These are phyloP conservation scores for Phalanger gymnotis DNA, from an alignment of 2,797 vertebrate genomes.

Conservation along the genomic window DNA sequence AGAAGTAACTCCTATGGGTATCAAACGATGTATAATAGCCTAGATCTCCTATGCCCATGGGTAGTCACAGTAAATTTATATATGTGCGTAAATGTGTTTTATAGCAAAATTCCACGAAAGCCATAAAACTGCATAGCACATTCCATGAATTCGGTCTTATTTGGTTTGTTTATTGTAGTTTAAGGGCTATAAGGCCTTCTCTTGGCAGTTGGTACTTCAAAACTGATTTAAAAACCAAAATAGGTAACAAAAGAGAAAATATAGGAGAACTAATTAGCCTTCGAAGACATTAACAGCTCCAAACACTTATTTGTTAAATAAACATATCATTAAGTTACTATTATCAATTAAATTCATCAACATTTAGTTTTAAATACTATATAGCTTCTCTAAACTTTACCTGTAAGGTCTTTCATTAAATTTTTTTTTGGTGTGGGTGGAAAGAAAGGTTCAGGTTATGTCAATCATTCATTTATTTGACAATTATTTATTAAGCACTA, in stretches of 20 bases:
- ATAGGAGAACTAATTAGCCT: background rate
- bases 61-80: background rate
- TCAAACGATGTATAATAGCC: background rate
- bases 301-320: background rate
- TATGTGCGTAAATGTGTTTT: background rate
- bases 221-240: background rate
- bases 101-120: background rate
- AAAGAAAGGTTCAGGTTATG: background rate
- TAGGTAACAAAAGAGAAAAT: background rate
- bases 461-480: background rate
- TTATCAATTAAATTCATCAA: background rate
- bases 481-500: background rate
- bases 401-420: background rate
- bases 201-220: background rate
- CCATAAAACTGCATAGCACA: background rate
- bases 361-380: background rate
- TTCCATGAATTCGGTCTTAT: background rate
- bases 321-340: background rate
- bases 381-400: background rate
- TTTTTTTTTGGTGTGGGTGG: background rate
- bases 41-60: background rate
- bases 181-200: background rate
- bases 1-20: background rate
- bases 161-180: background rate
- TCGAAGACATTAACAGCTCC: background rate